phyloP scores from a whole-genome alignment of 2,888 invertebrate genomes.

The Serripes groenlandicus region DNA sequence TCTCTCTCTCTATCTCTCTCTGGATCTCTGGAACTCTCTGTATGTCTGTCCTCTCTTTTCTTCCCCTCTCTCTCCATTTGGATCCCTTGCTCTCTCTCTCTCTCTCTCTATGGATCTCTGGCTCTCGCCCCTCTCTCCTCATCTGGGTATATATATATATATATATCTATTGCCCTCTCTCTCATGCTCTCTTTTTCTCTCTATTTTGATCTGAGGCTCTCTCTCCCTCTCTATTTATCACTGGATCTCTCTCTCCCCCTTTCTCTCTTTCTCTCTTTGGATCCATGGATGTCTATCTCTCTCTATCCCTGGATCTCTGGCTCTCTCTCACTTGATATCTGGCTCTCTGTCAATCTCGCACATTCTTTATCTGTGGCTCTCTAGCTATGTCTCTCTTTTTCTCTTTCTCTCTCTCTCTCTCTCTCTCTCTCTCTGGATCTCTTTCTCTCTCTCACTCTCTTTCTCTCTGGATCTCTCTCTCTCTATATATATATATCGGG shows the following conservation, averaged over 20 bases:
- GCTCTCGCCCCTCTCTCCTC: too few species aligned
- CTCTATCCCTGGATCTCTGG: background rate
- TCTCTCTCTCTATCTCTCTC: background rate
- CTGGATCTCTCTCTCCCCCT: background rate
- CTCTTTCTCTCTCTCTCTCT: background rate
- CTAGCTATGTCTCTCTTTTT: background rate
- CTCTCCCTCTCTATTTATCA: background rate
- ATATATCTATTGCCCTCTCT: background rate
- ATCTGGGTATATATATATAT: too few species aligned
- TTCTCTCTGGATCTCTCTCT: background rate
- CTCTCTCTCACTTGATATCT: background rate
- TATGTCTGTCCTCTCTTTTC: background rate
- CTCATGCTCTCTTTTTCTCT: background rate
- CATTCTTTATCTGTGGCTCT: background rate
- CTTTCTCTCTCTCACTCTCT: background rate
- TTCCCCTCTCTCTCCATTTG: background rate
- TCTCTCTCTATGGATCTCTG: background rate
- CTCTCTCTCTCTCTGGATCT: background rate
- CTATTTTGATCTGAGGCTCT: background rate
- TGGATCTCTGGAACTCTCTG: background rate
- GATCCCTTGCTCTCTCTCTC: background rate
- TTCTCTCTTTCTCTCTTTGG: background rate
- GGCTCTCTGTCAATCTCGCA: background rate
- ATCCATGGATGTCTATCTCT: background rate
- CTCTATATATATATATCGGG: background rate